Evolutionary conservation across 2,113 vertebrate genomes (phyloP), one percentile per base, ranked within the genome.

Genomic region (Tetrax tetrax): DNA sequence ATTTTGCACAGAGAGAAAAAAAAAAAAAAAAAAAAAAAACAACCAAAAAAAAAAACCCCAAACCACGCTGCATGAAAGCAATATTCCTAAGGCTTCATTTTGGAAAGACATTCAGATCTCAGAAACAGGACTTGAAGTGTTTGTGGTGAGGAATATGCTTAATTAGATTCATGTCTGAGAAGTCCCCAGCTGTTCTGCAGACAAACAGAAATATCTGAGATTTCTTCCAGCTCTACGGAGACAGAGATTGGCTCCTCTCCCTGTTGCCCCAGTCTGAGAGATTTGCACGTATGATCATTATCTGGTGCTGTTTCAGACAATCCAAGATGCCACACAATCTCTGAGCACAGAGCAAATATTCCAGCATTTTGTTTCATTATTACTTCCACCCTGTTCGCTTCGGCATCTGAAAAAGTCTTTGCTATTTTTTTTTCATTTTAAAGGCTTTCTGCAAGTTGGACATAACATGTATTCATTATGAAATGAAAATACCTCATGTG

Each of bases 141-240:
- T 96, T 97, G 94, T 96, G 97, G 97, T 21, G 63, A 97, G 96
- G 80, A 98, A 94, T 90, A 97, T 84, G 95, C 91, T 97, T 97
- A 97, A 97, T 98, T 97, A 97, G 97, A 98, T 97, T 97, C 93
- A 92, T 87, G 89, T 82, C 97, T 93, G 95, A 95, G 92, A 94
- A 96, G 91, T 82, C 81, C 93, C 95, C 96, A 97, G 97, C 97
- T 98, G 97, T 95, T 97, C 92, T 45, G 59, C 93, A 96, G 97
- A 95, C 96, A 96, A 95, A 88, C 95, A 97, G 94, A 96, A 97
- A 96, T 72, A 89, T 85, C 96, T 85, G 96, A 91, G 83, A 94
- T 95, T 91, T 93, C 97, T 95, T 91, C 94, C 72, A 87, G 74
- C 86, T 95, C 95, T 96, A 20, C 51, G 81, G 95, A 95, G 91